Base-by-base conservation (phyloP, 2,888 invertebrate genomes). In the Papilio elwesi region DNA sequence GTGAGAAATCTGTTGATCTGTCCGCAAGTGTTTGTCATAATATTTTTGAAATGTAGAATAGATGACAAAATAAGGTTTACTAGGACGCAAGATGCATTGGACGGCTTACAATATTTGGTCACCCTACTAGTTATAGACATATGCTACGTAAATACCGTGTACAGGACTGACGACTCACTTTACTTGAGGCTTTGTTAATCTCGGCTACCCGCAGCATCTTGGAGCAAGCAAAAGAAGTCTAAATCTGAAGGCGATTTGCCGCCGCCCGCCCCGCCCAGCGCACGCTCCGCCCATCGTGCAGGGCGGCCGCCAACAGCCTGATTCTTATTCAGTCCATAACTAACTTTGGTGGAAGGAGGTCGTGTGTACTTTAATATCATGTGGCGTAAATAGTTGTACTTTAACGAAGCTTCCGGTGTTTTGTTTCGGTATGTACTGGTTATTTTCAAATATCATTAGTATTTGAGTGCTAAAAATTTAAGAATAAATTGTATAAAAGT, bases 241-340 rank as follows among this genome's bases (percentile, higher is more conserved):
- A 76, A 75, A 79, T 83, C 81, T 81, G 82, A 77, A 81, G 82
- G 87, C 89, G 90, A 93, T 92, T 93, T 91, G 92, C 82, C 81
- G 82, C 74, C 75, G 70, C 11, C 73, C 70, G 87, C 77, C 85
- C 85, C 93, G 92, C 93, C 93, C 87, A 90, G 80, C 81, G 2
- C 36, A 78, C 38, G 87, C 90, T 76, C 88, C 93, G 93, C 93
- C 93, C 82, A 85, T 80, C 76, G 53, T 49, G 74, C 82, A 88
- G 89, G 92, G 92, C 87, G 88, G 87, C 79, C 76, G 71, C 47
- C 69, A 74, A 74, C 74, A 70, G 68, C 75, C 78, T 77, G 74
- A 69, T 78, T 76, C 75, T 47, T 74, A 77, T 80, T 79, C 87
- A 90, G 91, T 90, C 76, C 77, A 78, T 77, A 78, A 68, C 71